Percentiles rank a stretch among this genome's conserved stretches.
Evolutionary conservation across 2,888 invertebrate genomes (phyloP).

Genomic region (Cheilosia scutellata): DNA sequence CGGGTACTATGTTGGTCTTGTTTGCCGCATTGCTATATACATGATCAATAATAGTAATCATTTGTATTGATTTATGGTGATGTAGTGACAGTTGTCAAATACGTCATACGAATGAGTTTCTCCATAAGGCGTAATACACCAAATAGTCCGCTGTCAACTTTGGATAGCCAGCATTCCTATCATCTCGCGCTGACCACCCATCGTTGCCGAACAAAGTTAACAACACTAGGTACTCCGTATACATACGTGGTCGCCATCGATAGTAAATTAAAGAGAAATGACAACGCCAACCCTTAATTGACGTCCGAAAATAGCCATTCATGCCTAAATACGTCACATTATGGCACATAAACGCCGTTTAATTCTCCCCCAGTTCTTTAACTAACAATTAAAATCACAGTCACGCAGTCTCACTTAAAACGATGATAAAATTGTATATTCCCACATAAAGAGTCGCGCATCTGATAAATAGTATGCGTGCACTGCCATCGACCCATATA

Average conservation of each 20-base stretch:
- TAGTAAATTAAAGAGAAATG: not conserved
- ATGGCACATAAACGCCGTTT: conserved; percentile 45
- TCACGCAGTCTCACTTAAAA: conserved; percentile 62
- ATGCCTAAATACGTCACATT: conserved; percentile 53
- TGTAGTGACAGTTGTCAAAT: too few species aligned
- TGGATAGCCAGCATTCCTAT: not conserved
- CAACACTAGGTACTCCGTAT: not conserved
- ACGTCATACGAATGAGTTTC: too few species aligned
- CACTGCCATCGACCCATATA: conserved; percentile 66
- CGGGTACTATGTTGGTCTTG: too few species aligned
- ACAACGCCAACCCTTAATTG: conserved; percentile 36
- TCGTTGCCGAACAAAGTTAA: not conserved
- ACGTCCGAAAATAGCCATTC: conserved; percentile 21
- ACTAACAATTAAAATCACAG: conserved; percentile 60
- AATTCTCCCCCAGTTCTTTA: conserved; percentile 26
- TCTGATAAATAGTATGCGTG: conserved; percentile 30
- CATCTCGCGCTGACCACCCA: conserved; percentile 9
- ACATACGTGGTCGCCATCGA: not conserved
- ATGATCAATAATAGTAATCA: too few species aligned
- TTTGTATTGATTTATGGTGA: too few species aligned
- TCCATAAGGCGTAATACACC: too few species aligned
- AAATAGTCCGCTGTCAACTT: too few species aligned
- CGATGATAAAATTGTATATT: conserved; percentile 64
- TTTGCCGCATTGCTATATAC: too few species aligned
- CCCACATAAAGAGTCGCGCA: conserved; percentile 40